Percentiles rank a stretch among this genome's conserved stretches.
Conservation (phyloP, 2,113 vertebrate species). For the Herpetotheres cachinnans region DNA sequence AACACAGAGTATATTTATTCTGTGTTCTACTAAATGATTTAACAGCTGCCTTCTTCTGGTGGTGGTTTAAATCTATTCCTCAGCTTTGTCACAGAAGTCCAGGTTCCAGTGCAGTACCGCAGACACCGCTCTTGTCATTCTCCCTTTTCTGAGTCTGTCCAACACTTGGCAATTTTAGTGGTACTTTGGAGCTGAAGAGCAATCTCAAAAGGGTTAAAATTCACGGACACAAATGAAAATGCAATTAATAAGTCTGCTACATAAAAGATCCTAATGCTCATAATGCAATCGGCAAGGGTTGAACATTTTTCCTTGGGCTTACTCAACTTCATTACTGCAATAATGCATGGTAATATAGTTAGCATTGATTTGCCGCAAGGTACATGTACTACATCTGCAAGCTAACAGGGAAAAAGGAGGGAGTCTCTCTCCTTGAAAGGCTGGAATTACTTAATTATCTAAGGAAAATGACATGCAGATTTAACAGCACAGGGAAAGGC, state of each 20-base stretch:
- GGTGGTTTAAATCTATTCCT: background rate
- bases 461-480: slow-evolving; percentile 49
- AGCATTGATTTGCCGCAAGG: slow-evolving; percentile 64
- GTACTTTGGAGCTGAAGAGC: background rate
- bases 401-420: slow-evolving; percentile 43
- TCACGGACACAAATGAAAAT: slow-evolving; percentile 26
- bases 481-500: slow-evolving; percentile 37
- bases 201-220: slow-evolving; percentile 23
- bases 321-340: slow-evolving; percentile 6
- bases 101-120: background rate
- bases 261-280: background rate
- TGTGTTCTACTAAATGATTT: background rate
- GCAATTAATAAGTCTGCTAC: slow-evolving; percentile 24
- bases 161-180: background rate
- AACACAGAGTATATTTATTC: background rate
- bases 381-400: slow-evolving; percentile 42
- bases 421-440: slow-evolving; percentile 32
- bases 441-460: slow-evolving; percentile 65
- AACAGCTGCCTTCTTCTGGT: background rate
- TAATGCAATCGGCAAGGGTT: background rate
- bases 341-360: slow-evolving; percentile 36
- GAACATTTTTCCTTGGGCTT: slow-evolving; percentile 33
- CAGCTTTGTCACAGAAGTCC: background rate
- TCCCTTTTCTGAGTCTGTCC: background rate
- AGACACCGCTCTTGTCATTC: background rate